Evolutionary conservation across 92 coral and sea anemone species (phyloP).

Genomic region (Desmophyllum pertusum): DNA sequence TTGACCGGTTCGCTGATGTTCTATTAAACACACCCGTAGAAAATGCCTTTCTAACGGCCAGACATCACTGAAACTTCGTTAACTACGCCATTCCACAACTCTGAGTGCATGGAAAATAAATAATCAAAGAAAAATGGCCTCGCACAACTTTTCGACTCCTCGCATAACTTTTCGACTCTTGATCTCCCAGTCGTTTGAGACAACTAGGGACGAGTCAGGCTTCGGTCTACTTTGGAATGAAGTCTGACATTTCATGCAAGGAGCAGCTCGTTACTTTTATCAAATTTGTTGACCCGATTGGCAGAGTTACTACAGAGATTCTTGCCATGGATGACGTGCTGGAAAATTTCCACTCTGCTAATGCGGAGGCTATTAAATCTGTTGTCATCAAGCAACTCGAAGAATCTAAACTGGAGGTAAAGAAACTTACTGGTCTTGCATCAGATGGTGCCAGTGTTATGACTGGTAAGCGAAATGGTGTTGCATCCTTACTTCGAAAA

Average conservation of each 20-base stretch:
- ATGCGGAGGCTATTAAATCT: constrained; percentile 44
- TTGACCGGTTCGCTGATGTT: no score
- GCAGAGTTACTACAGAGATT: constrained; percentile 37
- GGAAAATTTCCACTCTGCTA: constrained; percentile 38
- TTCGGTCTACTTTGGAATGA: constrained; percentile 39
- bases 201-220: no score
- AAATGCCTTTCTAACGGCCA: no score
- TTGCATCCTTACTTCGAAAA: constrained; percentile 41
- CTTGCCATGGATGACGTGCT: constrained; percentile 46
- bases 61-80: no score
- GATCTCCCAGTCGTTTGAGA: no score
- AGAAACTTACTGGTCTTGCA: constrained; percentile 34
- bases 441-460: constrained; percentile 60
- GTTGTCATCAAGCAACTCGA: constrained; percentile 30
- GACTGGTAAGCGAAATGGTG: constrained; percentile 69
- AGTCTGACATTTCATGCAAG: constrained; percentile 49
- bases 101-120: no score
- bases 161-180: no score
- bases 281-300: constrained; percentile 43
- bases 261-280: constrained; percentile 57
- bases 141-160: no score
- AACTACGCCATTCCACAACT: no score
- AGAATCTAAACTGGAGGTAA: constrained; percentile 15
- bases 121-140: no score
- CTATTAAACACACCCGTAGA: no score